phyloP scores from a whole-genome alignment of 2,113 vertebrate genomes.

The Rhegmatorhina hoffmannsi region DNA sequence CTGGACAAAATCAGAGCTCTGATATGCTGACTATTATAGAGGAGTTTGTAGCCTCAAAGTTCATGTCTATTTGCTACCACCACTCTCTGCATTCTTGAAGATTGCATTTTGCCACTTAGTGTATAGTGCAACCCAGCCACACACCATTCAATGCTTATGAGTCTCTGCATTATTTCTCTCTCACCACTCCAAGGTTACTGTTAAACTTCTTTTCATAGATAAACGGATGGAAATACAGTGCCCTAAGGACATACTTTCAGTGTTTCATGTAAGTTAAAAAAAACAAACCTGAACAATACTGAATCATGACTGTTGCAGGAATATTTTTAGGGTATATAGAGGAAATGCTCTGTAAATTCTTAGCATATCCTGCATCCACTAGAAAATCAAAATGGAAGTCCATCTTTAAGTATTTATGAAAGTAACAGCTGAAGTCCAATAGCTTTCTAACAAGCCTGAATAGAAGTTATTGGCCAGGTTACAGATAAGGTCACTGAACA shows the following conservation, averaged over 20 bases:
- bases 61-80: not conserved
- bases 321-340: not conserved
- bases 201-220: not conserved
- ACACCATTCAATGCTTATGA: rapidly evolving
- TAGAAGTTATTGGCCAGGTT: not conserved
- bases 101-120: not conserved
- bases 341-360: not conserved
- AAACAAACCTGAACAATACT: not conserved
- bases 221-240: not conserved
- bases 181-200: not conserved
- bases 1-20: not conserved
- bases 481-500: not conserved
- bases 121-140: not conserved
- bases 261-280: not conserved
- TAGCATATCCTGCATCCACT: not conserved
- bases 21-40: not conserved
- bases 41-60: not conserved
- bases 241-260: not conserved
- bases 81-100: not conserved
- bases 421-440: not conserved
- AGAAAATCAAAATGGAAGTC: not conserved
- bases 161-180: not conserved
- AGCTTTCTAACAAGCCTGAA: not conserved
- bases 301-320: not conserved
- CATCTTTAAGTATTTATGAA: not conserved